Conservation (phyloP, 2,888 invertebrate genomes). For the Acanthosepion esculentum region DNA sequence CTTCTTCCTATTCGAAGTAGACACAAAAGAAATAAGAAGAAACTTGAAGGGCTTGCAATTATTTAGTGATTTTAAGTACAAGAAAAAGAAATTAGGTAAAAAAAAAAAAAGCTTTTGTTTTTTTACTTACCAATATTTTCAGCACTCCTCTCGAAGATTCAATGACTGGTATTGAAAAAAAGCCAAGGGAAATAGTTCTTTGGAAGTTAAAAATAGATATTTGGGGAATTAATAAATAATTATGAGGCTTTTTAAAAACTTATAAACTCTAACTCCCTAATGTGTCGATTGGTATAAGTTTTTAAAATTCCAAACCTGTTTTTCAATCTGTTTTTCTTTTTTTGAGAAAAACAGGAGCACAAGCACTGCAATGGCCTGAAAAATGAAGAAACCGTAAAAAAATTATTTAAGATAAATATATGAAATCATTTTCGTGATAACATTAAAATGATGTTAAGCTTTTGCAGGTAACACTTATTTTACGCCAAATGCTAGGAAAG, state of each 20-base stretch:
- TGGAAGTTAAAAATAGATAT: no score
- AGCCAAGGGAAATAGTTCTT: no score
- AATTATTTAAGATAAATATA: background rate
- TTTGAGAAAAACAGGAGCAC: background rate
- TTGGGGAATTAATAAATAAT: no score
- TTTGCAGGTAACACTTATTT: background rate
- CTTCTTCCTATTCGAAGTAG: no score
- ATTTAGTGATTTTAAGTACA: no score
- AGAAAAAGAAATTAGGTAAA: background rate
- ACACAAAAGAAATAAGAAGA: no score
- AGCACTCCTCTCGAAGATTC: background rate
- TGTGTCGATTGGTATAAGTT: background rate
- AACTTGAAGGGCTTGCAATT: no score
- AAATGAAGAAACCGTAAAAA: background rate
- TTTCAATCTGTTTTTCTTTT: background rate
- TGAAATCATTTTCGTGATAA: background rate
- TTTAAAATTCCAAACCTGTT: background rate
- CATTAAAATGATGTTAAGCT: background rate
- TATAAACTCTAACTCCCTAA: no score
- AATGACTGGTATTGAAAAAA: no score
- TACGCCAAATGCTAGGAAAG: background rate
- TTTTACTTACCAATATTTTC: conserved; percentile 33
- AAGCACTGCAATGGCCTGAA: background rate
- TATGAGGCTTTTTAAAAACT: no score
- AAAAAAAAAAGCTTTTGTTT: background rate